Base-by-base conservation (phyloP, 2,113 vertebrate species). In the Caracal caracal region DNA sequence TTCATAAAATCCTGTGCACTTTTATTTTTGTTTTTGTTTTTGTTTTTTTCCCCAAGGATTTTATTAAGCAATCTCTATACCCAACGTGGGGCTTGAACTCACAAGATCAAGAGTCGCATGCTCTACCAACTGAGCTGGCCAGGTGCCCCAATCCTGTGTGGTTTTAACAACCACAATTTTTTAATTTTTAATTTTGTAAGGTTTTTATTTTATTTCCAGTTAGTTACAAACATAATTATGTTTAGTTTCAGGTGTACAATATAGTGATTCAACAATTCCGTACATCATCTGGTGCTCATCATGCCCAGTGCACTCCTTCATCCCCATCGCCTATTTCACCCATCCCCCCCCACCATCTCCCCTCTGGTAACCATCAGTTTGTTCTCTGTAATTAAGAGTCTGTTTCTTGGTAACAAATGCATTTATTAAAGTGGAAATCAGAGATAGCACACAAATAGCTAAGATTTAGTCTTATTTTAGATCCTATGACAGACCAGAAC, bases 361-460 rank as follows among this genome's bases (percentile, higher is more conserved):
- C 37, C 26, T 75, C 40, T 47, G 40, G 40, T 75, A 47, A 75
- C 40, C 13, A 43, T 43, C 73, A 75, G 73, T 75, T 75, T 43
- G 6, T 75, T 17, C 73, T 28, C 40, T 75, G 73, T 17, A 75
- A 47, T 28, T 75, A 70, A 70, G 73, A 75, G 73, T 75, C 26
- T 47, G 40, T 47, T 43, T 47, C 40, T 47, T 75, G 73, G 26
- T 75, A 75, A 75, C 40, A 75, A 17, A 75, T 6, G 24, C 20
- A 70, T 95, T 95, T 94, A 90, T 89, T 91, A 83, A 95, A 78
- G 24, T 93, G 70, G 28, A 95, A 95, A 79, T 91, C 43, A 76
- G 37, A 66, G 43, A 83, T 17, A 76, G 75, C 28, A 86, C 28
- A 66, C 12, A 88, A 61, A 88, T 71, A 92, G 16, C 70, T 87